Conservation (phyloP, 2,888 invertebrate species). For the Coenonympha glycerion region DNA sequence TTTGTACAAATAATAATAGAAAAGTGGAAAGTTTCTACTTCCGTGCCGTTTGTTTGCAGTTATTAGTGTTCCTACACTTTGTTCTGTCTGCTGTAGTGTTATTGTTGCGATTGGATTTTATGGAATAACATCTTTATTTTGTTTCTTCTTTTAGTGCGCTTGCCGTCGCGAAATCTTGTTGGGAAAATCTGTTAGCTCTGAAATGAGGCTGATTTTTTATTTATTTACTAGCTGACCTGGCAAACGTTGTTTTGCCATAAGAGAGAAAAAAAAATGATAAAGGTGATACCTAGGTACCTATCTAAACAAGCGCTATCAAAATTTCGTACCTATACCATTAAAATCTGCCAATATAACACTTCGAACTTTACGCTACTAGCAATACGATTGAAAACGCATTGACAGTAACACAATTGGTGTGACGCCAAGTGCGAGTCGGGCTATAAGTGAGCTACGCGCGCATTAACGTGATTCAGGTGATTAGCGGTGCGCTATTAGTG, state of each 20-base stretch:
- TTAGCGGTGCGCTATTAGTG: neutral
- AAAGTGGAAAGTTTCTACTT: slow-evolving; percentile 1
- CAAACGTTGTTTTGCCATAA: too few relatives aligned
- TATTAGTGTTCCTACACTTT: neutral
- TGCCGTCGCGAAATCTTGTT: neutral
- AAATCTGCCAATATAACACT: neutral
- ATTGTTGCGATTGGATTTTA: neutral
- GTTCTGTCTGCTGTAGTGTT: neutral
- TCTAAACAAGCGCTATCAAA: slow-evolving; percentile 3
- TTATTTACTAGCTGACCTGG: too few relatives aligned
- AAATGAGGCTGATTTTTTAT: too few relatives aligned
- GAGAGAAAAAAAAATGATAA: too few relatives aligned
- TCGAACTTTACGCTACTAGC: neutral
- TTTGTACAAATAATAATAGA: slow-evolving; percentile 8
- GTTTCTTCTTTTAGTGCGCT: neutral
- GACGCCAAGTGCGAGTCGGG: slow-evolving; percentile 1
- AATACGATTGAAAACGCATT: slow-evolving; percentile 8
- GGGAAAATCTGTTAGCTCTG: too few relatives aligned
- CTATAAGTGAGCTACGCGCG: slow-evolving; percentile 1
- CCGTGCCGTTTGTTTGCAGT: neutral
- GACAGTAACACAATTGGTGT: slow-evolving; percentile 12
- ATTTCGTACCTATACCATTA: neutral
- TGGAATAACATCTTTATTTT: slow-evolving; percentile 1
- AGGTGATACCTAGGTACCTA: too few relatives aligned
- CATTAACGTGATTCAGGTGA: slow-evolving; percentile 14